A percentile compares a stretch with the other conserved stretches of the same genome.
Conservation (phyloP, 2,888 invertebrate genomes). For the Synanthedon tipuliformis region DNA sequence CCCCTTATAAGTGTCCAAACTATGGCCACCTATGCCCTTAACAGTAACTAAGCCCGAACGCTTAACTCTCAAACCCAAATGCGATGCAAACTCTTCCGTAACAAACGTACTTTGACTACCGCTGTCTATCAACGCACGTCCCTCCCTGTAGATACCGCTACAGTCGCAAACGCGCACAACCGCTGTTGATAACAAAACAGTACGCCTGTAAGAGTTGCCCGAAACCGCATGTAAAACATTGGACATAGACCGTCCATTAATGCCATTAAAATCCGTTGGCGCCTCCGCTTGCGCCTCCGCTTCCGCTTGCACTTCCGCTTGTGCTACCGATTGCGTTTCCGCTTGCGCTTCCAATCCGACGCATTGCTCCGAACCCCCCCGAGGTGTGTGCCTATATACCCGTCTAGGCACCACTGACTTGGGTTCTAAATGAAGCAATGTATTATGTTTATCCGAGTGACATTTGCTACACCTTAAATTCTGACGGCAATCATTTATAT, state of each 20-base stretch:
- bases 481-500: too few species aligned
- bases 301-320: not conserved
- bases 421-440: not conserved
- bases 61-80: not conserved
- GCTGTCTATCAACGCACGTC: not conserved
- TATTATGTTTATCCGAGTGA: too few species aligned
- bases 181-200: not conserved
- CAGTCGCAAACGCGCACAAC: constrained; percentile 4
- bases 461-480: too few species aligned
- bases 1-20: too few species aligned
- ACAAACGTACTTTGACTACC: not conserved
- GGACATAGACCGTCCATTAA: too few species aligned
- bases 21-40: too few species aligned
- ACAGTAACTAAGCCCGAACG: not conserved
- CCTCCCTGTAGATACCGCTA: not conserved
- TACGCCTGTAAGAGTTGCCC: not conserved
- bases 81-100: not conserved
- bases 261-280: not conserved
- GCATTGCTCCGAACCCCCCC: not conserved
- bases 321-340: too few species aligned
- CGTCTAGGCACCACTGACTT: not conserved
- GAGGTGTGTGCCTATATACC: not conserved
- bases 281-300: not conserved
- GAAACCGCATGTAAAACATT: too few species aligned
- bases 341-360: too few species aligned